Base-by-base conservation (phyloP, 1,140 invertebrate species). In the Sinonovacula constricta region DNA sequence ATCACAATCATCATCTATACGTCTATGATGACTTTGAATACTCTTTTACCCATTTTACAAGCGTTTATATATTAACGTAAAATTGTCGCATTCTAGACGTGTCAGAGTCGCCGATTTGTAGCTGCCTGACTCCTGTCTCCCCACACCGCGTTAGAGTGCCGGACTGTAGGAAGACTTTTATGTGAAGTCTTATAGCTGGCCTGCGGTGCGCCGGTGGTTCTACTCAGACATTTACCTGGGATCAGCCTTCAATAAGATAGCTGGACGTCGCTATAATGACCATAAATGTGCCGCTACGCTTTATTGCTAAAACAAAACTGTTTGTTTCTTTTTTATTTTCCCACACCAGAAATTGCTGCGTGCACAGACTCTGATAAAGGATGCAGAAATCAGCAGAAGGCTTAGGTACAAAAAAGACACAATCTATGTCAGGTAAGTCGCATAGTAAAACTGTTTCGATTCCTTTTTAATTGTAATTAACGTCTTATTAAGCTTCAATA, bases 381-480 rank as follows among this genome's bases (percentile, higher is more conserved):
- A 92, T 89, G 91, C 92, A 7, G 89, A 88, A 78, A 72, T 83
- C 75, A 90, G 91, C 2, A 83, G 89, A 66, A 91, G 90, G 74
- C 90, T 91, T 39, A 83, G 86, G 15, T 92, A 89, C 78, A 90
- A 91, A 82, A 87, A 83, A 62, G 87, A 88, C 30, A 86, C 88
- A 34, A 82, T 84, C 39, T 87, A 88, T 82, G 86, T 92, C 30
- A 90, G 86, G 92, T 92, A 83, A n/a, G n/a, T n/a, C n/a, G n/a
- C n/a, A n/a, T n/a, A n/a, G n/a, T n/a, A n/a, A n/a, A n/a, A n/a
- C n/a, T n/a, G n/a, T n/a, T n/a, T n/a, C n/a, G n/a, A n/a, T n/a
- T n/a, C n/a, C n/a, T n/a, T n/a, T n/a, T n/a, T n/a, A n/a, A n/a
- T n/a, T n/a, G n/a, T n/a, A n/a, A n/a, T n/a, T n/a, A n/a, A n/a